Evolutionary conservation across 2,888 invertebrate genomes (phyloP).

Genomic region (Apoda limacodes): DNA sequence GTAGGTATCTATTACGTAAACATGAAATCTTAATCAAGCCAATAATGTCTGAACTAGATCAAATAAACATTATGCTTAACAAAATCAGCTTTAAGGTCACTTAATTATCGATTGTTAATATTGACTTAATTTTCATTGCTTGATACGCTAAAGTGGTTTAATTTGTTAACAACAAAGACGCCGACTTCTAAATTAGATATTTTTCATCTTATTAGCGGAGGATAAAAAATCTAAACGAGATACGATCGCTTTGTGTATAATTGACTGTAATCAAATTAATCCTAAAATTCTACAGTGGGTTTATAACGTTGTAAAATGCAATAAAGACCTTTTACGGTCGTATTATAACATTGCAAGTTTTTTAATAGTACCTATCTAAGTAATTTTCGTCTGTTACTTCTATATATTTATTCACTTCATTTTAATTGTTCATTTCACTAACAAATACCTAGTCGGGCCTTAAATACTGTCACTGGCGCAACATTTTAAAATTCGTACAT

Average conservation of each 20-base stretch:
- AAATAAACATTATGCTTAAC: slow-evolving; percentile 42
- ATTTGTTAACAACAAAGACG: slow-evolving; percentile 65
- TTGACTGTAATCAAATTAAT: slow-evolving; percentile 70
- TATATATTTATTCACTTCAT: too few relatives aligned
- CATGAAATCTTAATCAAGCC: too few relatives aligned
- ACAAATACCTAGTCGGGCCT: too few relatives aligned
- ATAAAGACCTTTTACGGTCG: slow-evolving; percentile 61
- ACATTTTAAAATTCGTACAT: too few relatives aligned
- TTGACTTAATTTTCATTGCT: slow-evolving; percentile 56
- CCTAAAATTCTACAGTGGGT: slow-evolving; percentile 68
- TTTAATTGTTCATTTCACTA: too few relatives aligned
- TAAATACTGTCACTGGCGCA: too few relatives aligned
- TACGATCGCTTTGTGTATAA: slow-evolving; percentile 63
- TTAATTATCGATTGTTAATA: slow-evolving; percentile 68
- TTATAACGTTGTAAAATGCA: slow-evolving; percentile 65
- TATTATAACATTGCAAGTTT: slow-evolving; percentile 47
- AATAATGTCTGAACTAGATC: too few relatives aligned
- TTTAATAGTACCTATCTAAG: too few relatives aligned
- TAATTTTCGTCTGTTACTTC: too few relatives aligned
- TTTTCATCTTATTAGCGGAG: slow-evolving; percentile 64
- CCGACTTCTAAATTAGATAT: slow-evolving; percentile 65
- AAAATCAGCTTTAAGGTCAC: slow-evolving; percentile 52
- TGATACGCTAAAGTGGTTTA: slow-evolving; percentile 68
- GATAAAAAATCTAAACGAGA: slow-evolving; percentile 56
- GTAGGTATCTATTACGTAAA: too few relatives aligned